Evolutionary conservation across 2,888 invertebrate genomes (phyloP), one percentile per base, ranked within the genome.

Genomic region (Tineola bisselliella): DNA sequence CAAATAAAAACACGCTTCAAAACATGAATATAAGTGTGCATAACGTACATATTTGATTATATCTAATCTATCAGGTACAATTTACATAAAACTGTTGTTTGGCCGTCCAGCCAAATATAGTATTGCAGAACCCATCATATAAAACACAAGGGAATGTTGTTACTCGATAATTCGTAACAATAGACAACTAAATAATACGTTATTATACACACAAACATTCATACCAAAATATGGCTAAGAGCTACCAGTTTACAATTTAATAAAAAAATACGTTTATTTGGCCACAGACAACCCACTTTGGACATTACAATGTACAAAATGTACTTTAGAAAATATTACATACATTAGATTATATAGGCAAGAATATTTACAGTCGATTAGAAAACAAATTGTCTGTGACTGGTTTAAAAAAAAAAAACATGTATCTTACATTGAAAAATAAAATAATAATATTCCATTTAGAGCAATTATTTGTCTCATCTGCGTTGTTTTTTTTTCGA

Each of bases 1-100:
- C 74, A 74, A 73, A 67, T 74, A 74, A 75, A 75, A 75, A 75
- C 76, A 77, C 74, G 74, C 72, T 70, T 70, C 67, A 71, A 73
- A 70, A 72, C 71, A 76, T 69, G 73, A 74, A 69, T 67, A 71
- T 75, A 75, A 77, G 79, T 80, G 77, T 79, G 74, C 70, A 74
- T 77, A 79, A 76, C 78, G 78, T 75, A 76, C 66, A 67, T 68
- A 63, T 63, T 66, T 68, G 67, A 63, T 62, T 68, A 60, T 31
- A 66, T 67, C 76, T 79, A 78, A 72, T 69, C 71, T 78, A 78
- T 79, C 79, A 79, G 79, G 79, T 79, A 79, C 79, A 61, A 61
- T 52, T 72, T 77, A 54, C n/a, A 54, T 54, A 19, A 17, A 17
- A 63, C 43, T 15, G 48, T 48, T 17, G 48, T 5, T 15, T 10